These are phyloP conservation scores for Pseudochirops cupreus DNA, from an alignment of 2,797 vertebrate species.

Conservation along the genomic window DNA sequence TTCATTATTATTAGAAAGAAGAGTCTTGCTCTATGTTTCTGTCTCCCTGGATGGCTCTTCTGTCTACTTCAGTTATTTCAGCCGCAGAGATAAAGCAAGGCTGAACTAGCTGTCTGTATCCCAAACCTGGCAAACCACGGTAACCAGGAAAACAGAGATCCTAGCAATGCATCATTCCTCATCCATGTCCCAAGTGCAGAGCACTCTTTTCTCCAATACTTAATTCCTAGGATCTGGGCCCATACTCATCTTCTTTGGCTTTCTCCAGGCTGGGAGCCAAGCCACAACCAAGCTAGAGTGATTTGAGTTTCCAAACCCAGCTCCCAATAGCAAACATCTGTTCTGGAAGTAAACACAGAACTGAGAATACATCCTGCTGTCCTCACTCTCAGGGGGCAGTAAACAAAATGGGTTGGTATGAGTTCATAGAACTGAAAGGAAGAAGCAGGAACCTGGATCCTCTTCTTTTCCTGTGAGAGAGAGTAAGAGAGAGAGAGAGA, in stretches of 20 bases:
- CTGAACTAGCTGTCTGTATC: background rate
- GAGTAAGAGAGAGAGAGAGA: no score
- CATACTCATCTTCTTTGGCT: background rate
- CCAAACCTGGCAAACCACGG: background rate
- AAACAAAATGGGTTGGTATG: conserved; percentile 1
- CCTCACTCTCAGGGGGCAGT: background rate
- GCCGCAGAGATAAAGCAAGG: background rate
- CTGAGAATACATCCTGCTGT: background rate
- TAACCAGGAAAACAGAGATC: background rate
- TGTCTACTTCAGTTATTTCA: background rate
- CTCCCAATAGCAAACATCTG: background rate
- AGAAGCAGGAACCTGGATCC: background rate
- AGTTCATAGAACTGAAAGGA: background rate
- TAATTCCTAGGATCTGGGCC: background rate
- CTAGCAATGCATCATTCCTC: background rate
- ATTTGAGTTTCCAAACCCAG: background rate
- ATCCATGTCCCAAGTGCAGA: background rate
- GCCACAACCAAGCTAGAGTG: background rate
- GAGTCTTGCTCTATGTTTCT: background rate
- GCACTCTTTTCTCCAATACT: background rate
- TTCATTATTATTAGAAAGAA: background rate
- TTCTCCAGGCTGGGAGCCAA: background rate
- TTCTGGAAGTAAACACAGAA: conserved; percentile 8
- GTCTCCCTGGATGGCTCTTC: background rate
- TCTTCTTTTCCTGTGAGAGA: background rate